A percentile compares a stretch with the other conserved stretches of the same genome.
These are phyloP conservation scores for Moxostoma hubbsi DNA, from an alignment of 2,797 vertebrate genomes.

Conservation along the genomic window DNA sequence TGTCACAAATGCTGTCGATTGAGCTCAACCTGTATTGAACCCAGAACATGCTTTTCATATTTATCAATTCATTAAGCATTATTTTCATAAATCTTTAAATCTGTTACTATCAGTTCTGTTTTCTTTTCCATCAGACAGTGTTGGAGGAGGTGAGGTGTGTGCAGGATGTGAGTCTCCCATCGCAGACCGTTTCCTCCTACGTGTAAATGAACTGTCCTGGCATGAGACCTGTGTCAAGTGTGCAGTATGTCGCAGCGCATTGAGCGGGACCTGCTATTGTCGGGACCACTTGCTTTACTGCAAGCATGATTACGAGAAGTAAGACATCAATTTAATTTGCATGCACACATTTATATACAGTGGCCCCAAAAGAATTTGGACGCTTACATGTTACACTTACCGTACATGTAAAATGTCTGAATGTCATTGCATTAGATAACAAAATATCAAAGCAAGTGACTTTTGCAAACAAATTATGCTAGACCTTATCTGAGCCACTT, in stretches of 20 bases:
- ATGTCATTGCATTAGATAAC: too few relatives aligned
- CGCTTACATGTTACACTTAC: too few relatives aligned
- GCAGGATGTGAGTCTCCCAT: conserved; percentile 88
- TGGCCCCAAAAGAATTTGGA: too few relatives aligned
- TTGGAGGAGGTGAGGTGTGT: conserved; percentile 81
- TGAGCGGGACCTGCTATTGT: conserved; percentile 88
- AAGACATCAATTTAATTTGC: conserved; percentile 63
- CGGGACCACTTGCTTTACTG: conserved; percentile 89
- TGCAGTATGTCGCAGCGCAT: conserved; percentile 82
- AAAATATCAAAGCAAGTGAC: too few relatives aligned
- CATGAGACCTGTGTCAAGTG: conserved; percentile 91
- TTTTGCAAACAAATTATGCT: too few relatives aligned
- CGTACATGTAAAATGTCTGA: too few relatives aligned
- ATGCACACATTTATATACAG: background rate
- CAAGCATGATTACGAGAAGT: conserved; percentile 93
- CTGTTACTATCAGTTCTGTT: conserved; percentile 19
- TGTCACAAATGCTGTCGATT: too few relatives aligned
- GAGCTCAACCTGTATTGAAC: too few relatives aligned
- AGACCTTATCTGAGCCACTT: background rate
- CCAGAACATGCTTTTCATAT: too few relatives aligned
- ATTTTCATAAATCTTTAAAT: too few relatives aligned
- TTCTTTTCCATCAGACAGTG: conserved; percentile 72
- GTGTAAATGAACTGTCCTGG: conserved; percentile 89
- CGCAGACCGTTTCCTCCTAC: conserved; percentile 87
- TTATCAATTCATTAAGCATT: too few relatives aligned